Evolutionary conservation across 2,113 vertebrate genomes (phyloP), one percentile per base, ranked within the genome.

Genomic region (Semnornis frantzii): DNA sequence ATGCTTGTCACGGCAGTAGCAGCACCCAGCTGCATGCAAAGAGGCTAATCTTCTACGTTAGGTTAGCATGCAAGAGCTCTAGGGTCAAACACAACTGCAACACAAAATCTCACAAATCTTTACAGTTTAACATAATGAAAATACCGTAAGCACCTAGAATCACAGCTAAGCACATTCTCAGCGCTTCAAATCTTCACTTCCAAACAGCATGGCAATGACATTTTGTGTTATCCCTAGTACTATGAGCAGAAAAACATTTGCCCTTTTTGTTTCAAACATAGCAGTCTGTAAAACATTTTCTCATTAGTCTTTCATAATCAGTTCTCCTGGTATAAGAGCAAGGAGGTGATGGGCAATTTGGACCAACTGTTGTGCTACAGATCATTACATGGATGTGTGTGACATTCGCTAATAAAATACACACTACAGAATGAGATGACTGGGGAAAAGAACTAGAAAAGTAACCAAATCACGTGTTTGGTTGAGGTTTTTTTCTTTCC

Each of bases 61-160:
- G 97, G 98, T 97, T 98, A 98, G 97, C 98, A 99, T 99, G 99
- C 99, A 99, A 97, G 96, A 88, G 97, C 97, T 97, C 98, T 97
- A 97, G 96, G 98, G 96, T 93, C 96, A 97, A 97, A 96, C 92
- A 96, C 90, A 97, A 78, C 97, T 98, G 98, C 95, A 98, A 98
- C 96, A 98, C 96, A 98, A 98, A 97, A 97, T 94, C 98, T 98
- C 97, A 97, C 96, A 97, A 34, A 82, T 96, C 97, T 97, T 96
- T 93, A 92, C 9, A 76, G 88, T 93, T 94, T 21, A 95, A 80
- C 46, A 55, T 90, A n/a, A 89, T 54, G 70, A 58, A 93, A 93
- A 89, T 27, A 77, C 74, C 9, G 58, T 58, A 42, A 30, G 96
- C 31, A 27, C 75, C 15, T 57, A 21, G 5, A 44, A n/a, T 25